Conservation (phyloP, 2,797 vertebrate genomes). For the Alosa sapidissima region DNA sequence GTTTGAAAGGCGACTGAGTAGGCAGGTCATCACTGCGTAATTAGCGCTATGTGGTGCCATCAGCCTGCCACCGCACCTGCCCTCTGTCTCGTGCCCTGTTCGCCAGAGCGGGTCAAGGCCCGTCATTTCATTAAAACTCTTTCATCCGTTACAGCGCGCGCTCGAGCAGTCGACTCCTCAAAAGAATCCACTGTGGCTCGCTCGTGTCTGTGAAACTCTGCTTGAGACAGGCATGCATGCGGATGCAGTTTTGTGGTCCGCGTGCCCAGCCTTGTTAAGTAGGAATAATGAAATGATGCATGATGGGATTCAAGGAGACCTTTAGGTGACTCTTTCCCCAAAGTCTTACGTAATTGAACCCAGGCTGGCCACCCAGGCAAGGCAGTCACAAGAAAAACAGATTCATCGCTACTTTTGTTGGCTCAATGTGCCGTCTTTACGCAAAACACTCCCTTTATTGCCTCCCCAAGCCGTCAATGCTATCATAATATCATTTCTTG, state of each 20-base stretch:
- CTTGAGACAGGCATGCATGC: background rate
- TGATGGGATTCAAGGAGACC: background rate
- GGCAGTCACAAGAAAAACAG: background rate
- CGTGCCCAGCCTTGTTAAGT: background rate
- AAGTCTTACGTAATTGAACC: background rate
- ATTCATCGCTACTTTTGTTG: background rate
- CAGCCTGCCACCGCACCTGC: background rate
- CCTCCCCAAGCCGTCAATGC: background rate
- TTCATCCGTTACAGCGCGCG: background rate
- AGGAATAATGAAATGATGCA: background rate
- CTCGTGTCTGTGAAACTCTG: background rate
- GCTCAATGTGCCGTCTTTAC: background rate
- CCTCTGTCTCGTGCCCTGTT: background rate
- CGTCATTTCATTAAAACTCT: background rate
- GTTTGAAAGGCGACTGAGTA: background rate
- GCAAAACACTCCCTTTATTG: background rate
- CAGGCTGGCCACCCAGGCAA: background rate
- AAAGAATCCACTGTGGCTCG: background rate
- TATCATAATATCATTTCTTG: background rate
- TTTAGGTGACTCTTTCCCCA: background rate
- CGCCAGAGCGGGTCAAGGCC: background rate
- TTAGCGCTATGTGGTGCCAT: background rate
- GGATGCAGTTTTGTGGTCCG: background rate
- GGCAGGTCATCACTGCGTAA: background rate
- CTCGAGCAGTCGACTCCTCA: background rate